Conservation (phyloP, 2,797 vertebrate genomes). For the Sebastiscus tertius region DNA sequence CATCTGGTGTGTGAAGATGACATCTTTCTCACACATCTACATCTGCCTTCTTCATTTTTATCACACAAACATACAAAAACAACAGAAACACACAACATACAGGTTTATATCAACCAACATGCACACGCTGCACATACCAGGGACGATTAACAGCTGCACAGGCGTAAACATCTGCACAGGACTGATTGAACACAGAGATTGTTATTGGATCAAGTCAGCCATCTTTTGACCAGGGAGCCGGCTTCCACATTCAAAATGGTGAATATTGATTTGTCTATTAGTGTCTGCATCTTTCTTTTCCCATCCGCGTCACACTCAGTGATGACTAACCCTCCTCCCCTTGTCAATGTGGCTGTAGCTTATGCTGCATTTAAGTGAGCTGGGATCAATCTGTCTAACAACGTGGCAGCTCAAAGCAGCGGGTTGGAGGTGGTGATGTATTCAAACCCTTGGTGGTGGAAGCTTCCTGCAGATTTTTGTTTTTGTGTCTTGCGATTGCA, state of each 20-base stretch:
- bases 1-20: constrained; percentile 35
- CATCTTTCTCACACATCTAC: constrained; percentile 23
- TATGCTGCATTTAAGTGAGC: constrained; percentile 48
- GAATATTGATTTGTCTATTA: constrained; percentile 57
- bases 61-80: constrained; percentile 1
- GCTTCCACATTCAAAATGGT: constrained; percentile 54
- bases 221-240: constrained; percentile 36
- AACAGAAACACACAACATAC: neutral
- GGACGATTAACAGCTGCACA: neutral
- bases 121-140: neutral
- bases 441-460: neutral
- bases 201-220: constrained; percentile 22
- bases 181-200: neutral
- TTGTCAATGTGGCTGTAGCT: constrained; percentile 34
- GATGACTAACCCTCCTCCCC: constrained; percentile 26
- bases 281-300: constrained; percentile 42
- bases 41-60: constrained; percentile 8
- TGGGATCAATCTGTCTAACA: constrained; percentile 42
- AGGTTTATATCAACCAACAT: neutral
- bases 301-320: constrained; percentile 26
- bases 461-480: neutral
- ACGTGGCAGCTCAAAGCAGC: constrained; percentile 34
- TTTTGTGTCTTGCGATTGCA: neutral
- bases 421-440: neutral
- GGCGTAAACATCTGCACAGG: neutral